Conservation (phyloP, 2,797 vertebrate species). For the Synanceia verrucosa region DNA sequence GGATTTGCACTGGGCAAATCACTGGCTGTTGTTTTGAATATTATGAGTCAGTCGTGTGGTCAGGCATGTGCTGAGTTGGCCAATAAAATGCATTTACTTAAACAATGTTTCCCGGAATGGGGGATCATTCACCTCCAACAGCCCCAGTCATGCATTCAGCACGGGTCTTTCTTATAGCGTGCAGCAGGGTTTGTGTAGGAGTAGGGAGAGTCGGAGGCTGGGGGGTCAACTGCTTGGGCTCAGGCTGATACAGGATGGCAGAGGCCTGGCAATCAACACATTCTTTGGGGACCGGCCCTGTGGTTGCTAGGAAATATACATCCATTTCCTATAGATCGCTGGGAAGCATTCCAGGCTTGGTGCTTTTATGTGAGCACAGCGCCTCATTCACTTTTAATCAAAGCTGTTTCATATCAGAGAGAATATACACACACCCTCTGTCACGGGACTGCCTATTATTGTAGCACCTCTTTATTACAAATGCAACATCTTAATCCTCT, state of each 20-base stretch:
- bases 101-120: slow-evolving; percentile 76
- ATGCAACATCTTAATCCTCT: slow-evolving; percentile 60
- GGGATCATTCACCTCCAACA: slow-evolving; percentile 53
- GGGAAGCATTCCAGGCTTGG: slow-evolving; percentile 70
- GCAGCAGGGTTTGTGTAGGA: slow-evolving; percentile 26
- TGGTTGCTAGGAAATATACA: slow-evolving; percentile 83
- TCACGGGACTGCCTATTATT: slow-evolving; percentile 61
- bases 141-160: slow-evolving; percentile 43
- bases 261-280: slow-evolving; percentile 76
- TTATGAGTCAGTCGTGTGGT: slow-evolving; percentile 77
- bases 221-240: slow-evolving; percentile 57
- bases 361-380: slow-evolving; percentile 74
- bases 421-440: slow-evolving; percentile 58
- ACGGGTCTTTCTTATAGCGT: slow-evolving; percentile 42
- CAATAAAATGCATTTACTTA: slow-evolving; percentile 76
- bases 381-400: slow-evolving; percentile 82
- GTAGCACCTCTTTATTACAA: slow-evolving; percentile 65
- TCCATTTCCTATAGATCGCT: slow-evolving; percentile 80
- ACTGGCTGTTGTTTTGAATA: slow-evolving; percentile 71
- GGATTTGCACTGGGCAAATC: slow-evolving; percentile 56
- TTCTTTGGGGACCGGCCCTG: slow-evolving; percentile 75
- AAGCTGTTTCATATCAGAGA: slow-evolving; percentile 79
- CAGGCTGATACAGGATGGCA: slow-evolving; percentile 74
- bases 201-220: slow-evolving; percentile 8
- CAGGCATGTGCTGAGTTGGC: slow-evolving; percentile 70